Percentiles rank a stretch among this genome's conserved stretches.
Evolutionary conservation across 2,888 invertebrate genomes (phyloP).

Genomic region (Drosophila mulleri): DNA sequence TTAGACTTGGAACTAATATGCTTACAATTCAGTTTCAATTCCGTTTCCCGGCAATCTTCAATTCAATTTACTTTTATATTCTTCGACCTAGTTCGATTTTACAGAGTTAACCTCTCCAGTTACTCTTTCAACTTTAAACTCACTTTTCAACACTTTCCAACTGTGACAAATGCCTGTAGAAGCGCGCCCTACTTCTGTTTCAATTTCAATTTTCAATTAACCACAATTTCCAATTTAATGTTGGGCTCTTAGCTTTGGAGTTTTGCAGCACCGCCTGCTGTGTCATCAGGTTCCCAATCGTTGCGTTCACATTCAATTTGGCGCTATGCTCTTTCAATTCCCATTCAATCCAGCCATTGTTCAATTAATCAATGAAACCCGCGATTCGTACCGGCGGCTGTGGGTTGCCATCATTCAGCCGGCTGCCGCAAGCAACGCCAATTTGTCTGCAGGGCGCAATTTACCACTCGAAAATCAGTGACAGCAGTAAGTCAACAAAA

Average conservation of each 20-base stretch:
- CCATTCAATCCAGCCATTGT: conserved; percentile 32
- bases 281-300: conserved; percentile 54
- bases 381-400: conserved; percentile 46
- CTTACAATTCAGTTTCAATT: no score
- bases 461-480: conserved; percentile 49
- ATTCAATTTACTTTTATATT: neutral
- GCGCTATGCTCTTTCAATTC: conserved; percentile 32
- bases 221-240: conserved; percentile 18
- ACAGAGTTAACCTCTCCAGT: neutral
- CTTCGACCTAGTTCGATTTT: neutral
- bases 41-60: no score
- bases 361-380: conserved; percentile 57
- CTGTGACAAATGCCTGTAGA: conserved; percentile 18
- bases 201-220: conserved; percentile 18
- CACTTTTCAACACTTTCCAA: conserved; percentile 20
- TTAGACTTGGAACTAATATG: no score
- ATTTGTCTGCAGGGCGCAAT: conserved; percentile 61
- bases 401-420: conserved; percentile 33
- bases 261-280: conserved; percentile 54
- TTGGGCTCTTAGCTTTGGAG: neutral
- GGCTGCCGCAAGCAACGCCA: conserved; percentile 28
- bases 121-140: conserved; percentile 11
- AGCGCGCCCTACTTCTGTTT: conserved; percentile 12
- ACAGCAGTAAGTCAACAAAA: conserved; percentile 52
- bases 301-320: conserved; percentile 40